Evolutionary conservation across 2,113 vertebrate species (phyloP).

Genomic region (Nerophis ophidion): DNA sequence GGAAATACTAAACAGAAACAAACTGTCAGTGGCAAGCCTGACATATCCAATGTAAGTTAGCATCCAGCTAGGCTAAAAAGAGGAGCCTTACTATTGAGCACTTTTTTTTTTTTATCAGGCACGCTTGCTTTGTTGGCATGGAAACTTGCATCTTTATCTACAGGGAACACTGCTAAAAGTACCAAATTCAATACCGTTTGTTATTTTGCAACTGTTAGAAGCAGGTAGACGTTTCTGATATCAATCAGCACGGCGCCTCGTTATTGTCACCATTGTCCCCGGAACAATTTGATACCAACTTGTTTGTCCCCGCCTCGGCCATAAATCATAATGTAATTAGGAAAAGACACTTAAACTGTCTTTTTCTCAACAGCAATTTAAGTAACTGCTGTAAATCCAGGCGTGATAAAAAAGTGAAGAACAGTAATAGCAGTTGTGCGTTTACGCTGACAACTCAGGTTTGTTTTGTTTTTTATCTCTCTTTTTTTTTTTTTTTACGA

Average conservation of each 20-base stretch:
- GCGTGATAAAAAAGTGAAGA: constrained; percentile 95
- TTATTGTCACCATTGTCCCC: constrained; percentile 63
- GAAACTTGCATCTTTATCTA: too few relatives aligned
- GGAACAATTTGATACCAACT: constrained; percentile 77
- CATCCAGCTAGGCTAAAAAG: too few relatives aligned
- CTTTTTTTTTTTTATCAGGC: too few relatives aligned
- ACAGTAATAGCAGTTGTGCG: constrained; percentile 92
- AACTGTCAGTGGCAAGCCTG: too few relatives aligned
- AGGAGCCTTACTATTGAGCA: too few relatives aligned
- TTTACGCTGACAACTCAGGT: constrained; percentile 84
- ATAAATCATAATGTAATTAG: constrained; percentile 98
- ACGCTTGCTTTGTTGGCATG: too few relatives aligned
- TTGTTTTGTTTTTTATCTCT: constrained; percentile 25
- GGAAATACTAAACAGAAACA: too few relatives aligned
- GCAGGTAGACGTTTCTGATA: too few relatives aligned
- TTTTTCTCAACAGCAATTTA: constrained; percentile 97
- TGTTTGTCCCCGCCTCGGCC: constrained; percentile 82
- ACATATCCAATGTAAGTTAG: too few relatives aligned
- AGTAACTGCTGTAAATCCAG: constrained; percentile 98
- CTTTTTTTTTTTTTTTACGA: constrained; percentile 56
- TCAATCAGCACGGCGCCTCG: constrained; percentile 13
- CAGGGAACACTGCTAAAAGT: too few relatives aligned
- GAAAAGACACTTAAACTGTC: constrained; percentile 98
- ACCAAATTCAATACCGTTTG: too few relatives aligned
- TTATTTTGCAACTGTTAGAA: too few relatives aligned